Evolutionary conservation across 2,888 invertebrate genomes (phyloP).

Genomic region (Zhuqinia jingwanae): DNA sequence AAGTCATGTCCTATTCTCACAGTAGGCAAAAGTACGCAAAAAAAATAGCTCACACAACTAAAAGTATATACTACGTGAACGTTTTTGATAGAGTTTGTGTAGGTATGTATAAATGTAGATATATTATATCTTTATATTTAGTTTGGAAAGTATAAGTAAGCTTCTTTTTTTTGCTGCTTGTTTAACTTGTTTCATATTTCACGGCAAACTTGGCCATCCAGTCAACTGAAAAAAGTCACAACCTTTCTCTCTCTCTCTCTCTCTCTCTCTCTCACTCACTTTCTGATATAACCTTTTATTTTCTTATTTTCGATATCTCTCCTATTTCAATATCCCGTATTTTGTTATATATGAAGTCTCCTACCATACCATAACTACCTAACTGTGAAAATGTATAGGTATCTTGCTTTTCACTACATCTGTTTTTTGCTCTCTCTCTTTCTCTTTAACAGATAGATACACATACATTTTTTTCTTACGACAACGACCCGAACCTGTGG

Average conservation of each 20-base stretch:
- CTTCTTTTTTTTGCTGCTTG: slow-evolving; percentile 5
- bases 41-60: too few relatives aligned
- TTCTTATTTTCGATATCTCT: not conserved
- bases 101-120: not conserved
- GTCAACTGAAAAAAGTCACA: slow-evolving; percentile 58
- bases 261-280: too few relatives aligned
- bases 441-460: not conserved
- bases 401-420: not conserved
- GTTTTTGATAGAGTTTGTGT: too few relatives aligned
- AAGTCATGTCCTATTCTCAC: slow-evolving; percentile 35
- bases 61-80: too few relatives aligned
- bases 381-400: not conserved
- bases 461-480: slow-evolving; percentile 23
- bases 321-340: too few relatives aligned
- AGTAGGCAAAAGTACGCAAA: not conserved
- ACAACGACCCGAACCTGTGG: slow-evolving; percentile 43
- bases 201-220: slow-evolving; percentile 57
- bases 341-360: too few relatives aligned
- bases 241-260: too few relatives aligned
- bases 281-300: not conserved
- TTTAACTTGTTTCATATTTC: slow-evolving; percentile 57
- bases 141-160: too few relatives aligned
- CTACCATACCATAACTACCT: not conserved
- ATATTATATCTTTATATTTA: too few relatives aligned
- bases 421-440: too few relatives aligned